Evolutionary conservation across 2,888 invertebrate species (phyloP).

Genomic region (Lepeophtheirus nordmannii): DNA sequence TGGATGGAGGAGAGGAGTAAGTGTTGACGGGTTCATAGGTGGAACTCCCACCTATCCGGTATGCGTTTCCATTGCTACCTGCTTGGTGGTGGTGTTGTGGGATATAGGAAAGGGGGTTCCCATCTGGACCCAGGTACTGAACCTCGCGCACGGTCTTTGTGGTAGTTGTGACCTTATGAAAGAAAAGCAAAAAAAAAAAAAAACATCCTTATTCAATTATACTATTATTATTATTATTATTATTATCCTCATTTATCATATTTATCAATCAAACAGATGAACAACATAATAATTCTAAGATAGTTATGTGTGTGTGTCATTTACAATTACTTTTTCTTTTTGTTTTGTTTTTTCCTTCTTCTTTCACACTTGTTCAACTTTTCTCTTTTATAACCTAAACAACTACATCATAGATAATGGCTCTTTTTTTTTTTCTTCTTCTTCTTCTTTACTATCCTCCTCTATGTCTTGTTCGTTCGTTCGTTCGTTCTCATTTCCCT

Average conservation of each 20-base stretch:
- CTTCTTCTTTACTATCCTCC: background rate
- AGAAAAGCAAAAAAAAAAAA: slow-evolving; percentile 2
- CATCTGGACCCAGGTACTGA: slow-evolving; percentile 43
- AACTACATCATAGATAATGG: slow-evolving; percentile 4
- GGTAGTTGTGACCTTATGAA: slow-evolving; percentile 48
- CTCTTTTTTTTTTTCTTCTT: background rate
- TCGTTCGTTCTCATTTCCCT: background rate
- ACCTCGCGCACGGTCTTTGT: slow-evolving; percentile 49
- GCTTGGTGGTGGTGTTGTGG: background rate
- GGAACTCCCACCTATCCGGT: no score
- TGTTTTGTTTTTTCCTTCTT: no score
- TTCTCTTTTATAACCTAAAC: no score
- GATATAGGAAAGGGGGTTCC: slow-evolving; percentile 28
- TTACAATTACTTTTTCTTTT: no score
- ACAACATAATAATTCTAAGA: no score
- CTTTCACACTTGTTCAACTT: no score
- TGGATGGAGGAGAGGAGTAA: slow-evolving; percentile 8
- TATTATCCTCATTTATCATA: no score
- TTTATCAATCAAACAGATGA: no score
- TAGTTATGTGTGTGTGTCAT: no score
- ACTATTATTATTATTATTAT: no score
- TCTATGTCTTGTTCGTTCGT: background rate
- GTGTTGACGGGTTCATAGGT: background rate
- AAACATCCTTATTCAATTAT: slow-evolving; percentile 5
- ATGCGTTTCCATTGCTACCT: no score